Conservation (phyloP, 2,113 vertebrate species). For the Chloebia gouldiae region DNA sequence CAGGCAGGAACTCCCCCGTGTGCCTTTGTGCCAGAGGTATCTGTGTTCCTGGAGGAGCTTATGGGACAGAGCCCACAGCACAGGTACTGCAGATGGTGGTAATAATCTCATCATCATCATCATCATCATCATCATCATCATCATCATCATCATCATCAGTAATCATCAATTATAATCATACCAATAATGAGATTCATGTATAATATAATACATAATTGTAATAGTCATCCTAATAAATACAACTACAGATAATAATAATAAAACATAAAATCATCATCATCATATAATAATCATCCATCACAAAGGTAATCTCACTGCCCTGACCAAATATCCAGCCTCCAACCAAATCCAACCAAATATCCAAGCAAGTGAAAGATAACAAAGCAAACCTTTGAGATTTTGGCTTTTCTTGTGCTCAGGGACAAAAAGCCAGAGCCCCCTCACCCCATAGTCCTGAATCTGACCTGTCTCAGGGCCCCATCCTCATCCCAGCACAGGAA, state of each 20-base stretch:
- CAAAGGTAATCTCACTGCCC: not conserved
- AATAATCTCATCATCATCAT: not conserved
- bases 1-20: not conserved
- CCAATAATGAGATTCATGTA: too few relatives aligned
- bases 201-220: fast-evolving
- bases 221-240: too few relatives aligned
- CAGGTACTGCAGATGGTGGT: not conserved
- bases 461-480: not conserved
- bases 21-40: not conserved
- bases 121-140: not conserved
- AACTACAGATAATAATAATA: not conserved
- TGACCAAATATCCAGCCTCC: fast-evolving
- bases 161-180: not conserved
- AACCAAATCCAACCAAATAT: too few relatives aligned
- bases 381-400: not conserved
- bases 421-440: not conserved
- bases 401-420: not conserved
- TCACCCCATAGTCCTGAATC: not conserved
- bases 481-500: not conserved
- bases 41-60: not conserved
- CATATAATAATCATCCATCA: too few relatives aligned
- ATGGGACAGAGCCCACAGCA: not conserved
- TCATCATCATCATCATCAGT: not conserved
- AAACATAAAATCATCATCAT: not conserved
- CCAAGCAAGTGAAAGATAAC: not conserved